Base-by-base conservation (phyloP, 2,888 invertebrate species). In the Erynnis tages region DNA sequence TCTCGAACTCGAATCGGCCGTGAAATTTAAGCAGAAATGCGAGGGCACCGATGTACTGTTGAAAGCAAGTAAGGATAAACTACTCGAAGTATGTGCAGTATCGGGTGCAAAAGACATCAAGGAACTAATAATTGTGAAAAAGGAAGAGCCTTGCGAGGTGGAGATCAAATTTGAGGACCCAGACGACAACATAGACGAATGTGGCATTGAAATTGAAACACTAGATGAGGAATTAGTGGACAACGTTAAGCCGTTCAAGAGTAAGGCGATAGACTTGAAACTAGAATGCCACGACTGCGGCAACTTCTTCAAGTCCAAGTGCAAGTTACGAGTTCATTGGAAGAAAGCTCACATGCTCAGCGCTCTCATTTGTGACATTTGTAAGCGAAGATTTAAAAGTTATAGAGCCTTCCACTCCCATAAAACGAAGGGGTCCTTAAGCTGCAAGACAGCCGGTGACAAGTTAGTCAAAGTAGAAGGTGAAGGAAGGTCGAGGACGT, bases 1-100 rank as follows among this genome's bases (percentile, higher is more conserved):
- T 8, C 23, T 71, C 4, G 79, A 82, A 47, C 66, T 88, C 0
- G 77, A 83, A 44, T 70, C 66, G 1, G 79, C 80, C 0, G 53
- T 82, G 4, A 66, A 64, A 16, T 87, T 88, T 54, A 83, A 78
- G 58, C 62, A 67, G 11, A 82, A 79, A 55, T 88, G 87, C 60
- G 75, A 79, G 55, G 67, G 54, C 27, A 77, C 85, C 0, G 70
- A 83, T 54, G 55, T 61, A 7, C 58, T 78, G 10, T 61, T 84
- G 19, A 65, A 56, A 4, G 60, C 63, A 10, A 52, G 63, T 2
- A 37, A 27, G n/a, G 3, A 50, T 43, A 2, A 50, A 49, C 40
- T 38, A 21, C n/a, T 35, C 25, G 25, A 49, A 37, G 48, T 11
- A n/a, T 44, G 53, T 53, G 13, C 16, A 2, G 11, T 30, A n/a